Evolutionary conservation across 2,888 invertebrate genomes (phyloP), one percentile per base, ranked within the genome.

Genomic region (Drymonia ruficornis): DNA sequence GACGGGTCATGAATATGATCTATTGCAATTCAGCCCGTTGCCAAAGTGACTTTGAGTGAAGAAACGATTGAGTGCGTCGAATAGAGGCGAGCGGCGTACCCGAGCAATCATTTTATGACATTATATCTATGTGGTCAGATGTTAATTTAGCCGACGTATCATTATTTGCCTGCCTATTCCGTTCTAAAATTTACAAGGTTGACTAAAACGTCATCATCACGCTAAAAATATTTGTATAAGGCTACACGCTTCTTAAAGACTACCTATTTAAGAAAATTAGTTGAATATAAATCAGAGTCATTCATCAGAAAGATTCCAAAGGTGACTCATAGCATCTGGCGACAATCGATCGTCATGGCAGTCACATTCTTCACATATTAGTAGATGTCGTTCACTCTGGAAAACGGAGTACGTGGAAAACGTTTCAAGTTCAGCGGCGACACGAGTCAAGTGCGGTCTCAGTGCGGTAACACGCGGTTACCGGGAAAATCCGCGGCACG

Each of bases 401-500:
- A 19, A 46, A 57, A 49, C 18, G n/a, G 9, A 43, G 40, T 45
- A 59, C 56, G 56, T 43, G 53, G 59, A 65, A 70, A 62, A 60
- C 15, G 57, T 63, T 70, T 70, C 68, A 70, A 70, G 70, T 60
- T 56, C 65, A 63, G 42, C 55, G 53, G 50, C 44, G 45, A 56
- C 45, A 63, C 65, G 70, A 70, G 61, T 70, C 68, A 70, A 70
- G 60, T 52, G 55, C 54, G 53, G 23, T 43, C 43, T 19, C 43
- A n/a, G 9, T 13, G 45, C 50, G 56, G 57, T 61, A 67, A 53
- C 56, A 40, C 49, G 49, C 29, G 8, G 57, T 47, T 70, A 70
- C 71, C 53, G 48, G 59, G 70, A 70, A 70, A 46, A 12, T 36
- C 53, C 50, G 50, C 53, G 50, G 11, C 45, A 15, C 49, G 46